Percentiles rank a stretch among this genome's conserved stretches.
Evolutionary conservation across 1,140 invertebrate species (phyloP).

Genomic region (Drosophila pallidifrons): DNA sequence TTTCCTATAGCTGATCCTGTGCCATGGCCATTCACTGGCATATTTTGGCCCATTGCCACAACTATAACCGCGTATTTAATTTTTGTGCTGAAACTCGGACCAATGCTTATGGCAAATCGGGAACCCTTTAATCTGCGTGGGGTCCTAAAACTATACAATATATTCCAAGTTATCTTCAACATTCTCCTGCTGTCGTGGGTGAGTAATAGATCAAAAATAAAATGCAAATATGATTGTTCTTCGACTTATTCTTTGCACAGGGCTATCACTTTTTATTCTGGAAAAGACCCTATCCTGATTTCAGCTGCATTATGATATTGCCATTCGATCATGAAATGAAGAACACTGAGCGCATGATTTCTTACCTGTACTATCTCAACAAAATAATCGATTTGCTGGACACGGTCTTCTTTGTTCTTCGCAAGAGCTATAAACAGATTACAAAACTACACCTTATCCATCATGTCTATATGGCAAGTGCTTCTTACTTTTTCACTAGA

Average conservation of each 20-base stretch:
- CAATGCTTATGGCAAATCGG: constrained; percentile 91
- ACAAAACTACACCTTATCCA: constrained; percentile 58
- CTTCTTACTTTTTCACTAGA: constrained; percentile 12
- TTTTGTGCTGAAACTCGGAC: constrained; percentile 88
- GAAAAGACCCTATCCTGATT: constrained; percentile 15
- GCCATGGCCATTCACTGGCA: constrained; percentile 85
- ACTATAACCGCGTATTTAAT: constrained; percentile 90
- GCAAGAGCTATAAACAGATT: constrained; percentile 61
- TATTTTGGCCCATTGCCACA: constrained; percentile 89
- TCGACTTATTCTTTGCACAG: neutral
- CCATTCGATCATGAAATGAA: constrained; percentile 49
- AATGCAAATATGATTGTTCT: neutral
- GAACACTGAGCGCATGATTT: constrained; percentile 29
- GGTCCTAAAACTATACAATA: constrained; percentile 91
- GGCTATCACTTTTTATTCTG: constrained; percentile 7
- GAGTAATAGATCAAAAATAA: constrained; percentile 4
- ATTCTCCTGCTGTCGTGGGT: constrained; percentile 18
- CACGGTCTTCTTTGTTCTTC: constrained; percentile 64
- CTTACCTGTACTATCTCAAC: constrained; percentile 50
- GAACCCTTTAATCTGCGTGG: constrained; percentile 92
- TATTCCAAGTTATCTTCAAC: constrained; percentile 87
- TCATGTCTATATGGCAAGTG: constrained; percentile 86
- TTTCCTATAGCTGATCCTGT: no score
- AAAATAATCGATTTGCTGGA: constrained; percentile 61
- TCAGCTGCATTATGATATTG: constrained; percentile 39